Evolutionary conservation across 2,113 vertebrate species (phyloP).

Genomic region (Cettia cetti): DNA sequence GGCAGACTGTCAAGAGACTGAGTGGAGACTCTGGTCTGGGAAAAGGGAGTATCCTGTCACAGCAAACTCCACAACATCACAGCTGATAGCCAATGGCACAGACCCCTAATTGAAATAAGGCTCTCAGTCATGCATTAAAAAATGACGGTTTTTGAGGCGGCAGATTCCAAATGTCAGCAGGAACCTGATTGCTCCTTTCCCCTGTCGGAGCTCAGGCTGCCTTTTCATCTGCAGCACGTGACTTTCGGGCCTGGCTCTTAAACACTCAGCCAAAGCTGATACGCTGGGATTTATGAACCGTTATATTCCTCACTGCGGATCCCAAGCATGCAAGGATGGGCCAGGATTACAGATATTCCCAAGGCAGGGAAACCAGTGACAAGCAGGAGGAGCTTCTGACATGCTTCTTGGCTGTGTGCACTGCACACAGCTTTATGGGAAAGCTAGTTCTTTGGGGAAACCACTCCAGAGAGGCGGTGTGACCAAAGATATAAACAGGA

Average conservation of each 20-base stretch:
- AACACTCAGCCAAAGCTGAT: neutral
- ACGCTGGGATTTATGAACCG: neutral
- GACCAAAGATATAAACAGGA: neutral
- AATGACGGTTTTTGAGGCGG: neutral
- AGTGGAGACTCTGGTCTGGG: conserved; percentile 59
- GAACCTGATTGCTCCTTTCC: neutral
- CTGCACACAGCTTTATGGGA: neutral
- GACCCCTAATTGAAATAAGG: conserved; percentile 12
- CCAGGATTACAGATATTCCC: neutral
- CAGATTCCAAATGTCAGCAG: conserved; percentile 17
- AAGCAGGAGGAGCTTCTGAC: neutral
- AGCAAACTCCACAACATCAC: conserved; percentile 18
- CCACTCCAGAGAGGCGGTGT: neutral
- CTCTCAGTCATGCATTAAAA: conserved; percentile 12
- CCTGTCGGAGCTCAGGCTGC: neutral
- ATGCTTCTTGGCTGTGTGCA: neutral
- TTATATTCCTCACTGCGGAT: neutral
- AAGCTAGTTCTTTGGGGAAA: neutral
- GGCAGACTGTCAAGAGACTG: conserved; percentile 62
- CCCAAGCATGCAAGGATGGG: neutral
- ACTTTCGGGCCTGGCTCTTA: neutral
- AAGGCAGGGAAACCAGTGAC: neutral
- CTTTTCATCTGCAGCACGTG: neutral
- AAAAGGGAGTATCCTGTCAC: conserved; percentile 51
- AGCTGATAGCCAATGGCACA: conserved; percentile 43